phyloP scores from a whole-genome alignment of 2,113 vertebrate genomes.

The Stictonetta naevosa region DNA sequence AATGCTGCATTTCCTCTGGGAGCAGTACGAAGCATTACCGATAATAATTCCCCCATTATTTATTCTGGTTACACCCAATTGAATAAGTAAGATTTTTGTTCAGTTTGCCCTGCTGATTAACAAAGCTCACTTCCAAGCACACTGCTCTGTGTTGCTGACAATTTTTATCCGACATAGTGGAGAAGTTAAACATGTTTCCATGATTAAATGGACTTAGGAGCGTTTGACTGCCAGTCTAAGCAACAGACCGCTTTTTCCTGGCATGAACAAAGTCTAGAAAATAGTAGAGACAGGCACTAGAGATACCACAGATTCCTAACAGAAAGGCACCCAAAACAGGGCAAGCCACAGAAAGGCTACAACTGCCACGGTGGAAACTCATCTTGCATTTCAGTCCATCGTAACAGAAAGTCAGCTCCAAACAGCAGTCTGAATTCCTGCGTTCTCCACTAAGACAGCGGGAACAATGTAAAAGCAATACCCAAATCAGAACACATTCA shows the following conservation, averaged over 20 bases:
- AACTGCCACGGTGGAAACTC: neutral
- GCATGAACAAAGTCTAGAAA: neutral
- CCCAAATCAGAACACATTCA: neutral
- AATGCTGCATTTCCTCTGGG: neutral
- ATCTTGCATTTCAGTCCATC: neutral
- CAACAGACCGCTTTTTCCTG: neutral
- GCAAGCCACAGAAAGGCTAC: neutral
- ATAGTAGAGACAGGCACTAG: neutral
- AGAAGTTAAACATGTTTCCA: neutral
- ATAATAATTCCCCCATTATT: neutral
- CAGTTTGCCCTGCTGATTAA: neutral
- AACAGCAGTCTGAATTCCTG: neutral
- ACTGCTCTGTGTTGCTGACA: neutral
- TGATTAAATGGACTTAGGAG: rapidly evolving
- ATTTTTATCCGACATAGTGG: neutral
- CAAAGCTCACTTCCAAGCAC: neutral
- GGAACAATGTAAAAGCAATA: neutral
- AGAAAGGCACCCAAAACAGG: neutral
- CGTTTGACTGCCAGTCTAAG: neutral
- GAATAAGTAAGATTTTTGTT: neutral
- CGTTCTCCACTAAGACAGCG: neutral
- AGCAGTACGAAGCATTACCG: neutral
- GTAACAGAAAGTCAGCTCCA: neutral
- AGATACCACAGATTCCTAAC: neutral
- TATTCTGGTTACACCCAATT: neutral